A percentile compares a stretch with the other conserved stretches of the same genome.
Evolutionary conservation across 2,113 vertebrate species (phyloP).

Genomic region (Passer montanus): DNA sequence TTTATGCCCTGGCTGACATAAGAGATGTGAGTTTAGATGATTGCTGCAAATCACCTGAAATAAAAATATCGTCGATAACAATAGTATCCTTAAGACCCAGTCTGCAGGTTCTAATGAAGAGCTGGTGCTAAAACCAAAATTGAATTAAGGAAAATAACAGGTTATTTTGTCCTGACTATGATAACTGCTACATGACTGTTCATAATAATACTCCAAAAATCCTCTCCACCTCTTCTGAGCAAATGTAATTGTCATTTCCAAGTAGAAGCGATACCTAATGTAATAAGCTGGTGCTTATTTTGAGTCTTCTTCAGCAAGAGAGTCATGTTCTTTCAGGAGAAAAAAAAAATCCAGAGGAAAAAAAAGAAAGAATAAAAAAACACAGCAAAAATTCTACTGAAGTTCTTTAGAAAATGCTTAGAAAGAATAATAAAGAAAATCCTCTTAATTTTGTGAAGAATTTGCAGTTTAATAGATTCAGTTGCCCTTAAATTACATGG

Average conservation of each 20-base stretch:
- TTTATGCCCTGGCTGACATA: not conserved
- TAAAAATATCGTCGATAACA: not conserved
- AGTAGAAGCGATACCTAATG: not conserved
- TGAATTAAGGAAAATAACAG: not conserved
- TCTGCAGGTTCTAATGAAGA: not conserved
- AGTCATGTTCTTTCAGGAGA: not conserved
- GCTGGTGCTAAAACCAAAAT: not conserved
- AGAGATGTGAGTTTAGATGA: not conserved
- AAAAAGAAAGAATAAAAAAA: not conserved
- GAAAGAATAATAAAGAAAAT: not conserved
- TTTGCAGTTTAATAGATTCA: not conserved
- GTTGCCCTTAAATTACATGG: not conserved
- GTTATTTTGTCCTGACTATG: not conserved
- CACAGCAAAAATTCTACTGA: not conserved
- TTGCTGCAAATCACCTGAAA: not conserved
- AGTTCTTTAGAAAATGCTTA: not conserved
- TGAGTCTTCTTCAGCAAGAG: not conserved
- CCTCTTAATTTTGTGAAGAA: not conserved
- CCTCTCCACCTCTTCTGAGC: not conserved
- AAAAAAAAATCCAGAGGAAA: not conserved
- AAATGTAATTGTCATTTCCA: not conserved
- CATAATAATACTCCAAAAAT: not conserved
- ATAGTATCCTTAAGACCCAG: not conserved
- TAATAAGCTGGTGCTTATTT: not conserved
- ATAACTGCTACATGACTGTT: not conserved